Evolutionary conservation across 2,113 vertebrate species (phyloP), one percentile per base, ranked within the genome.

Genomic region (Lutjanus erythropterus): DNA sequence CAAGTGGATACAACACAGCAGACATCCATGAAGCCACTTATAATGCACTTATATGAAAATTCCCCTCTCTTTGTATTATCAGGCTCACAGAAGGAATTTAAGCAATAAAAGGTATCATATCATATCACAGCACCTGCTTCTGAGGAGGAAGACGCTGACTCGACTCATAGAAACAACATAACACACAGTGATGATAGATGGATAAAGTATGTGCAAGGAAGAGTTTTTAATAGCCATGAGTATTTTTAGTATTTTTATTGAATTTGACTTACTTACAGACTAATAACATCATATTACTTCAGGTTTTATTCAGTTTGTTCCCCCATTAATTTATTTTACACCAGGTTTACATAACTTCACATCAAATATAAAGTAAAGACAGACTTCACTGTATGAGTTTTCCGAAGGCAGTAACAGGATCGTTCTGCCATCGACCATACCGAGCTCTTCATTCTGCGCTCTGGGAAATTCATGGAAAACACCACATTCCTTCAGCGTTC

Each of bases 401-500:
- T 19, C 49, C 44, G 18, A 9, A 27, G 18, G 44, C 37, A 37
- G 65, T 8, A 14, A 41, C 37, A 4, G 23, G 49, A 31, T 44
- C 47, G 4, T 21, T 52, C 41, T 53, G 16, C 50, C 50, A 4
- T 50, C 10, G 14, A 49, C 44, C 47, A 19, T 7, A 6, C 16
- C 37, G 75, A 65, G 35, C 59, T 70, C 56, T 60, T 61, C 33
- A 37, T 65, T 52, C 15, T 27, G 55, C 12, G 1, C 55, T 58
- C 21, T 58, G 60, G 78, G 80, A 80, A 61, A 19, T 72, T 59
- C 65, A 14, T 29, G 83, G 77, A 60, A 77, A 82, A 71, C 64
- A 18, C 21, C 71, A 47, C 87, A 85, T 87, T 90, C 84, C 77
- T 84, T 1, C 60, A 31, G 64, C 37, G 64, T 79, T 79, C 74